Base-by-base conservation (phyloP, 2,797 vertebrate genomes). In the Micropoecilia bifurca region DNA sequence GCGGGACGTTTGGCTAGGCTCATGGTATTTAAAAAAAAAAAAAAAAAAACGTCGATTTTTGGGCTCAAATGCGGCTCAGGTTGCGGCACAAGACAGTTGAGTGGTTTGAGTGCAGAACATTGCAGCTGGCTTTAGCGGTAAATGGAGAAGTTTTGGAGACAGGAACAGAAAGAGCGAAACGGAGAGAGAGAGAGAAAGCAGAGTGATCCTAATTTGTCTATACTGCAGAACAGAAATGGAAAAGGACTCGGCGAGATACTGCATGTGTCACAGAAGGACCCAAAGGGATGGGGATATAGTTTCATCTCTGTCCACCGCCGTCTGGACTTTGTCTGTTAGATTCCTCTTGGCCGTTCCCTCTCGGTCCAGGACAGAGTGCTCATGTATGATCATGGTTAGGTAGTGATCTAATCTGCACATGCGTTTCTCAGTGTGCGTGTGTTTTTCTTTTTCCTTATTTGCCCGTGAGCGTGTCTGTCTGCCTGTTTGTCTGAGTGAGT, bases 61-160 rank as follows among this genome's bases (percentile, higher is more conserved):
- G 79, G 89, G 93, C 77, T 81, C 83, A 88, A 88, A 88, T 89
- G 85, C 75, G 84, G 82, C 90, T 92, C 85, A 82, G 86, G 79
- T 82, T 88, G 74, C 87, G 85, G 88, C 90, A 95, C 89, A 89
- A 91, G 90, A 96, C 95, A 95, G 91, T 96, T 90, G 93, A 90
- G 87, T 83, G 90, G 84, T 82, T 79, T 74, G 79, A 88, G 85
- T 91, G 87, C 87, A 91, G 92, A 90, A 87, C 83, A 88, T 45
- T 80, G 78, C 90, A 89, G 93, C 90, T 94, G 92, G 94, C 68
- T 92, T 93, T 89, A 90, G 91, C 90, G 71, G 83, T 90, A 83
- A 83, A 82, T 43, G 43, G 45, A 81, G 80, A 83, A 77, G 77
- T 82, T 75, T 78, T 76, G 89, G 88, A 90, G 87, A 87, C 80